Evolutionary conservation across 2,888 invertebrate species (phyloP).

Genomic region (Sylvicola cinctus): DNA sequence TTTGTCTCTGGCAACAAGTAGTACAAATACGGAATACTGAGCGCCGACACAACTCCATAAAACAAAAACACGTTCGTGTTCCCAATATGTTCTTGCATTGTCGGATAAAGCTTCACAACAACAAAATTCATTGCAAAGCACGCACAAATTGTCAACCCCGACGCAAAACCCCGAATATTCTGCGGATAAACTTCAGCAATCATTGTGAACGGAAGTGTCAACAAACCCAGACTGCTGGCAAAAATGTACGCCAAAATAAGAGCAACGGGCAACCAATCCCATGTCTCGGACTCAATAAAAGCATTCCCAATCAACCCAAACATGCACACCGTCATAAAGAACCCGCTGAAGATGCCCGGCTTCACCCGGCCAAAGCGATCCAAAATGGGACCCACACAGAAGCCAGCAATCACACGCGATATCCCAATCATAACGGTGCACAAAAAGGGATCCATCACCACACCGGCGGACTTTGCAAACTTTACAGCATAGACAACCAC

Average conservation of each 20-base stretch:
- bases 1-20: constrained; percentile 46
- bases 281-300: constrained; percentile 16
- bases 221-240: constrained; percentile 30
- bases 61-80: constrained; percentile 38
- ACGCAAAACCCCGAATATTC: constrained; percentile 38
- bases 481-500: constrained; percentile 50
- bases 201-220: constrained; percentile 54
- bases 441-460: constrained; percentile 38
- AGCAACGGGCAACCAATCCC: constrained; percentile 28
- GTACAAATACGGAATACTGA: constrained; percentile 36
- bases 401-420: constrained; percentile 37
- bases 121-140: constrained; percentile 41
- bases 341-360: constrained; percentile 39
- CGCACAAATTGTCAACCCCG: constrained; percentile 42
- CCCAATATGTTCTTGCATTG: constrained; percentile 34
- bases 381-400: constrained; percentile 38
- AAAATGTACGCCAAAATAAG: constrained; percentile 30
- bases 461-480: constrained; percentile 38
- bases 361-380: constrained; percentile 37
- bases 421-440: constrained; percentile 43
- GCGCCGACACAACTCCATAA: constrained; percentile 35
- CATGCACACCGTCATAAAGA: constrained; percentile 39
- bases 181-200: constrained; percentile 51
- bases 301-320: constrained; percentile 30
- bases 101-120: constrained; percentile 45